phyloP scores from a whole-genome alignment of 1,140 invertebrate species.

The Sitophilus oryzae region DNA sequence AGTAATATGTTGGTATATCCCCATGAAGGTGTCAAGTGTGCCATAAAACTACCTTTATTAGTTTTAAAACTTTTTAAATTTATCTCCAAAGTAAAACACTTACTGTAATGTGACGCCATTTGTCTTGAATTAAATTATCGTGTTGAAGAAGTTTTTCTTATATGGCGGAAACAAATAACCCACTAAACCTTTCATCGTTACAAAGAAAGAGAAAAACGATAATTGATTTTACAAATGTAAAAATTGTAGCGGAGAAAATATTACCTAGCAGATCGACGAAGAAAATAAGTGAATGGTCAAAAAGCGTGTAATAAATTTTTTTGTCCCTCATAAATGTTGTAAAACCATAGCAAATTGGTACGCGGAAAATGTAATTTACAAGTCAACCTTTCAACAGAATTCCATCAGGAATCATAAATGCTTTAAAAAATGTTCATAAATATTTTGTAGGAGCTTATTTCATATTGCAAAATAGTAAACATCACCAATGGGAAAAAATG shows the following conservation, averaged over 20 bases:
- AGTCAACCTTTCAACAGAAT: background rate
- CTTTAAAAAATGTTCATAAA: background rate
- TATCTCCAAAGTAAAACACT: slow-evolving; percentile 1
- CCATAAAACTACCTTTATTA: slow-evolving; percentile 26
- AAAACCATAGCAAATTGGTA: background rate
- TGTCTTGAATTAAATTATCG: background rate
- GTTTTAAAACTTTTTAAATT: slow-evolving; percentile 23
- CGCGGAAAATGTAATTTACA: background rate
- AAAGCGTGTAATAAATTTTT: background rate
- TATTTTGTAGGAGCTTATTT: no score
- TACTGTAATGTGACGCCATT: background rate
- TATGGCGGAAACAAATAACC: no score
- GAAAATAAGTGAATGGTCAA: background rate
- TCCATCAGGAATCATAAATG: background rate
- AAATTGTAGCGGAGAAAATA: background rate
- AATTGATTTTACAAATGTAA: background rate
- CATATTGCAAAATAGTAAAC: no score
- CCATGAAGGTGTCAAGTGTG: slow-evolving; percentile 20
- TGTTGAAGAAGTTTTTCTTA: background rate
- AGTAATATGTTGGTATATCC: no score
- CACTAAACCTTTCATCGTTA: background rate
- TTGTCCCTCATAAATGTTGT: background rate
- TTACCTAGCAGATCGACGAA: no score
- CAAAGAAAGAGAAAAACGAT: background rate
- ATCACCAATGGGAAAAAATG: no score